Conservation (phyloP, 1,140 invertebrate genomes). For the Himalopsyche phryganea region DNA sequence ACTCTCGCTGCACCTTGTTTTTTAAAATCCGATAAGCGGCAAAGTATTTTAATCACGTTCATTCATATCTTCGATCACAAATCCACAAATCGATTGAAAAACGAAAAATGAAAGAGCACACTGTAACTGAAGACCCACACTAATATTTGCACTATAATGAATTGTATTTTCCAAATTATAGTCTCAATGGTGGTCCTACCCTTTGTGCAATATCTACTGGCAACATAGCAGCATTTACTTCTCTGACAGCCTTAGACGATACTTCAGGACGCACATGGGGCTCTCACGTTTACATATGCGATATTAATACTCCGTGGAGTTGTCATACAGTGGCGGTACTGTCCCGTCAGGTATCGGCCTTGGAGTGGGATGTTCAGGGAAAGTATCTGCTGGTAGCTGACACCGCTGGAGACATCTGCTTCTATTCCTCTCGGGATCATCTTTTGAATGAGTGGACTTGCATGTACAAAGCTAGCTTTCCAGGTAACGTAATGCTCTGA, state of each 20-base stretch:
- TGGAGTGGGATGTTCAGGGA: conserved; percentile 83
- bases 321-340: conserved; percentile 63
- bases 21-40: too few relatives aligned
- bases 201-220: conserved; percentile 70
- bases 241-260: conserved; percentile 66
- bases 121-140: too few relatives aligned
- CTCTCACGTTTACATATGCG: conserved; percentile 80
- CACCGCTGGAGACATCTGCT: conserved; percentile 67
- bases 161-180: too few relatives aligned
- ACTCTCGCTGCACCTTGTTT: too few relatives aligned
- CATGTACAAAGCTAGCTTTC: conserved; percentile 48
- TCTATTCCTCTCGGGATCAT: conserved; percentile 75
- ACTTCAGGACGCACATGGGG: conserved; percentile 63
- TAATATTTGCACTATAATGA: too few relatives aligned
- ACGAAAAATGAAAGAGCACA: too few relatives aligned
- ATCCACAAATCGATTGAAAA: too few relatives aligned
- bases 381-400: conserved; percentile 75
- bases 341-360: conserved; percentile 61
- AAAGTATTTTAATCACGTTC: too few relatives aligned
- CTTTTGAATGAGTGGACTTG: conserved; percentile 77
- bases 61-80: too few relatives aligned
- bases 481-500: too few relatives aligned
- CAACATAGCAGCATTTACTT: conserved; percentile 80
- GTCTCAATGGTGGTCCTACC: conserved; percentile 50
- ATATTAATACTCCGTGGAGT: conserved; percentile 83